Evolutionary conservation across 2,113 vertebrate genomes (phyloP).

Genomic region (Chaetops frenatus): DNA sequence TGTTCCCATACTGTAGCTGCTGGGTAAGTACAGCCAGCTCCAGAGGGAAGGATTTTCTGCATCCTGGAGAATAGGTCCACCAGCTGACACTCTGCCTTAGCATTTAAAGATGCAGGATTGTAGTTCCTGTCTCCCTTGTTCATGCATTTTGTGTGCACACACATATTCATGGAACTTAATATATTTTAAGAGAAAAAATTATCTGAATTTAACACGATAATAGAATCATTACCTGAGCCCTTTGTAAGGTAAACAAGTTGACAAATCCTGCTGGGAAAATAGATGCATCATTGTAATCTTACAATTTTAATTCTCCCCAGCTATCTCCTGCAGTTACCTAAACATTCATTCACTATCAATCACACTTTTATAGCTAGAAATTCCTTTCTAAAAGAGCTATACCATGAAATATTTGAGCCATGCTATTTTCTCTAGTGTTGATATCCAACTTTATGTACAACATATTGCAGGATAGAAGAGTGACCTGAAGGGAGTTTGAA

Average conservation of each 20-base stretch:
- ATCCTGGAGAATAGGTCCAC: neutral
- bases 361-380: neutral
- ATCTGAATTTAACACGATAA: neutral
- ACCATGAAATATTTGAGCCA: neutral
- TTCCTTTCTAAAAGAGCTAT: neutral
- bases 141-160: neutral
- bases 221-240: neutral
- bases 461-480: fast-evolving
- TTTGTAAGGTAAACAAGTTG: neutral
- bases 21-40: neutral
- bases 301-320: neutral
- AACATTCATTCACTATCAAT: neutral
- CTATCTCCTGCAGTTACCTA: neutral
- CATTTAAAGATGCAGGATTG: neutral
- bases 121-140: neutral
- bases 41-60: neutral
- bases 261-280: neutral
- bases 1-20: neutral
- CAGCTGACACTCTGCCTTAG: neutral
- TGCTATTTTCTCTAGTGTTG: neutral
- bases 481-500: neutral
- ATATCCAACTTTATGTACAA: neutral
- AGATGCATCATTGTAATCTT: neutral
- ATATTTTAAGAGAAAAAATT: neutral
- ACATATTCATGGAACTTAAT: neutral